Percentiles rank a stretch among this genome's conserved stretches.
phyloP scores from a whole-genome alignment of 1,140 invertebrate species.

The Sitodiplosis mosellana region DNA sequence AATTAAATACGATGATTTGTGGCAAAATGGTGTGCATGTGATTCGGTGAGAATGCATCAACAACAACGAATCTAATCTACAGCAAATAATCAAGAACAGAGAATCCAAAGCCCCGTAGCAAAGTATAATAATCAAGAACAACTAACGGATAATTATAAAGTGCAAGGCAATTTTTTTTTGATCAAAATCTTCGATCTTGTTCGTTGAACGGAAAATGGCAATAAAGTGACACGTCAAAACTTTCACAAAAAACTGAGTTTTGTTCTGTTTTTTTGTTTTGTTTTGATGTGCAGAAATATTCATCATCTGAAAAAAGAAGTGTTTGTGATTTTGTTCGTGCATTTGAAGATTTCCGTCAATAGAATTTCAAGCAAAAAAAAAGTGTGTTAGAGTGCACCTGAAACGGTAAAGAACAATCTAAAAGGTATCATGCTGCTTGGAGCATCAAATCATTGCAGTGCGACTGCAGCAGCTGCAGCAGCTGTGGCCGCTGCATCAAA shows the following conservation, averaged over 20 bases:
- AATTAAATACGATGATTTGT: no score
- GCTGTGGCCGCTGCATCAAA: constrained; percentile 23
- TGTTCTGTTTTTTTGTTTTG: no score
- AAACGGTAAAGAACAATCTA: no score
- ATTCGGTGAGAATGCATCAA: neutral
- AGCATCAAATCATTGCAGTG: constrained; percentile 12
- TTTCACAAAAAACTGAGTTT: neutral
- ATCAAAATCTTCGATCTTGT: neutral
- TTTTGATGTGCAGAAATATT: no score
- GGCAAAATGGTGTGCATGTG: neutral
- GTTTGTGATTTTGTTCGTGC: no score
- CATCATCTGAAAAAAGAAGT: no score
- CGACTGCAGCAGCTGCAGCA: constrained; percentile 5
- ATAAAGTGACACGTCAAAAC: neutral
- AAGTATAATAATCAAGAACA: no score
- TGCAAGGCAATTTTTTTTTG: no score
- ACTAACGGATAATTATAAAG: no score
- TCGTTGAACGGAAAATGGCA: neutral
- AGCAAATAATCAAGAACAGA: no score
- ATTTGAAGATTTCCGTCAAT: constrained; percentile 3
- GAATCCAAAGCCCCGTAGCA: no score
- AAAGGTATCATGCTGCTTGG: constrained; percentile 2
- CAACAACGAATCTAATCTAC: no score
- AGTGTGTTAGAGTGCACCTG: neutral
- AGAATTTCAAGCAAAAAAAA: constrained; percentile 9